Conservation (phyloP, 2,888 invertebrate genomes). For the Celastrina argiolus region DNA sequence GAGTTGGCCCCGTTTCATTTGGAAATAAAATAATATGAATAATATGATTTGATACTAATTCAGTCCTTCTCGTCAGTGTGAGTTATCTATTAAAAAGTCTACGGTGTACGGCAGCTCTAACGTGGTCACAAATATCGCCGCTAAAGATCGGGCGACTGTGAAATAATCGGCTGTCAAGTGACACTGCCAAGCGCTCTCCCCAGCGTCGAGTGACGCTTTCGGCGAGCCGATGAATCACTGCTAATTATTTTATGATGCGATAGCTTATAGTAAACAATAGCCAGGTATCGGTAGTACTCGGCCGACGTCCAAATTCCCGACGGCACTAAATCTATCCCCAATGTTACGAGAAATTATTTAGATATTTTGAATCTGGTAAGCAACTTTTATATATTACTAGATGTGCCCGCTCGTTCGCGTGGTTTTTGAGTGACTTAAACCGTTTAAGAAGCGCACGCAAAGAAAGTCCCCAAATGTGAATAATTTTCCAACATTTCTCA, state of each 20-base stretch:
- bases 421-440: no score
- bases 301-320: slow-evolving; percentile 55
- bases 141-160: slow-evolving; percentile 67
- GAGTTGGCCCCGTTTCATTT: no score
- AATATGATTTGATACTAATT: no score
- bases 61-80: background rate
- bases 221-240: slow-evolving; percentile 62
- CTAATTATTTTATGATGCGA: slow-evolving; percentile 68
- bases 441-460: no score
- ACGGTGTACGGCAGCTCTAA: slow-evolving; percentile 33
- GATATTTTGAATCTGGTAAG: background rate
- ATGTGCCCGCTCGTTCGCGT: no score
- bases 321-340: slow-evolving; percentile 56
- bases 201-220: slow-evolving; percentile 58
- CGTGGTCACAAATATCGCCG: slow-evolving; percentile 56
- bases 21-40: no score
- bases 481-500: no score
- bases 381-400: no score
- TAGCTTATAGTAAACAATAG: slow-evolving; percentile 32
- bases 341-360: slow-evolving; percentile 38
- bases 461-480: no score
- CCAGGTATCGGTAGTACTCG: slow-evolving; percentile 41
- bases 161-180: slow-evolving; percentile 71
- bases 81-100: background rate
- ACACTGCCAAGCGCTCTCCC: slow-evolving; percentile 67